These are phyloP conservation scores for Chloropsis cyanopogon DNA, from an alignment of 2,113 vertebrate species.

Conservation along the genomic window DNA sequence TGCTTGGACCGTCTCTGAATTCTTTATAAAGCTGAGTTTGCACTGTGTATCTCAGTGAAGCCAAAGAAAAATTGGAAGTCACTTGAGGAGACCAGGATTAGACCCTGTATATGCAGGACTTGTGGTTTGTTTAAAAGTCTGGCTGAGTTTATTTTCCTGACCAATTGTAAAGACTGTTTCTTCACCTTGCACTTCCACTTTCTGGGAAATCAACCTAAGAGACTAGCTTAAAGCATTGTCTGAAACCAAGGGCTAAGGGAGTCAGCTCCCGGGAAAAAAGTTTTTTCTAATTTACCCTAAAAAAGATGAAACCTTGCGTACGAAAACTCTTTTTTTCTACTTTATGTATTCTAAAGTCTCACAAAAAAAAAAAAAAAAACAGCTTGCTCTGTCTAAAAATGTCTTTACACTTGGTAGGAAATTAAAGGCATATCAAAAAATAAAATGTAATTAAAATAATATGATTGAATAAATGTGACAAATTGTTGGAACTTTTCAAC, in stretches of 20 bases:
- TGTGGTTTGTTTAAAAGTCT: not conserved
- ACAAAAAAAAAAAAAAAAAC: not conserved
- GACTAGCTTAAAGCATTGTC: not conserved
- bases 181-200: not conserved
- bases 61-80: not conserved
- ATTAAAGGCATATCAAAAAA: not conserved
- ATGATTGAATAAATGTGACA: not conserved
- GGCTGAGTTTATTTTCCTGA: not conserved
- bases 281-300: not conserved
- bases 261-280: not conserved
- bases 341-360: not conserved
- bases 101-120: not conserved
- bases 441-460: not conserved
- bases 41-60: not conserved
- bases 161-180: not conserved
- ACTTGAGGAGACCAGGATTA: slow-evolving; percentile 7
- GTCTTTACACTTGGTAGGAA: not conserved
- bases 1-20: not conserved
- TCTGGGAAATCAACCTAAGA: not conserved
- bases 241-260: not conserved
- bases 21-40: not conserved
- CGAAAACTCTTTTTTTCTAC: not conserved
- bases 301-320: not conserved
- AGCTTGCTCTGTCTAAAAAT: not conserved
- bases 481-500: not conserved